These are phyloP conservation scores for Armadillidium nasatum DNA, from an alignment of 1,140 invertebrate genomes.

Conservation along the genomic window DNA sequence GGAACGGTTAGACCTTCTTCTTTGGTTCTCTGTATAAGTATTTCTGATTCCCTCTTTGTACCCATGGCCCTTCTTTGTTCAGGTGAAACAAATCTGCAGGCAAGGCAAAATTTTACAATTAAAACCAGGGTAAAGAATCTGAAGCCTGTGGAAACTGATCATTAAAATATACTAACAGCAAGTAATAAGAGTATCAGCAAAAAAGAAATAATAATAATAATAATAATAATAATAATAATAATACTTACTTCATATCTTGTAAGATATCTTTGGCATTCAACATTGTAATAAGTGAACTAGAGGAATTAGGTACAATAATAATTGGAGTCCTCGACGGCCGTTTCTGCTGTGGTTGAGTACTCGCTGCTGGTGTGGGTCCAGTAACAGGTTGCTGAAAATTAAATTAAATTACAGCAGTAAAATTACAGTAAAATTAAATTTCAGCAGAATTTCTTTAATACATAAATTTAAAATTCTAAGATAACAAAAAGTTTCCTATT, in stretches of 20 bases:
- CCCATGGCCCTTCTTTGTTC: conserved; percentile 85
- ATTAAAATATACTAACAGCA: no score
- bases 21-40: conserved; percentile 78
- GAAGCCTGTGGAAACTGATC: no score
- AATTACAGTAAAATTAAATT: neutral
- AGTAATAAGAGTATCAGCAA: no score
- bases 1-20: conserved; percentile 68
- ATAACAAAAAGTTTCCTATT: no score
- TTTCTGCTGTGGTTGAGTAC: conserved; percentile 49
- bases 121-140: no score
- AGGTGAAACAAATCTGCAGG: conserved; percentile 68
- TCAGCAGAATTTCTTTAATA: no score
- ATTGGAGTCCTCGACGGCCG: conserved; percentile 91
- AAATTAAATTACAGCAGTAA: neutral
- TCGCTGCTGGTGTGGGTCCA: conserved; percentile 17
- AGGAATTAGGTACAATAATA: conserved; percentile 95
- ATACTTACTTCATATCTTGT: conserved; percentile 76
- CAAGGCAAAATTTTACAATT: neutral
- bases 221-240: no score
- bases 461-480: no score
- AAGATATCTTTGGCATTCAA: conserved; percentile 95
- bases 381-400: neutral
- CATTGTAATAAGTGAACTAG: conserved; percentile 94
- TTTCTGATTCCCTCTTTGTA: conserved; percentile 82
- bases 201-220: no score